Percentiles rank a stretch among this genome's conserved stretches.
phyloP scores from a whole-genome alignment of 1,140 invertebrate genomes.

The Scaptomyza montana region DNA sequence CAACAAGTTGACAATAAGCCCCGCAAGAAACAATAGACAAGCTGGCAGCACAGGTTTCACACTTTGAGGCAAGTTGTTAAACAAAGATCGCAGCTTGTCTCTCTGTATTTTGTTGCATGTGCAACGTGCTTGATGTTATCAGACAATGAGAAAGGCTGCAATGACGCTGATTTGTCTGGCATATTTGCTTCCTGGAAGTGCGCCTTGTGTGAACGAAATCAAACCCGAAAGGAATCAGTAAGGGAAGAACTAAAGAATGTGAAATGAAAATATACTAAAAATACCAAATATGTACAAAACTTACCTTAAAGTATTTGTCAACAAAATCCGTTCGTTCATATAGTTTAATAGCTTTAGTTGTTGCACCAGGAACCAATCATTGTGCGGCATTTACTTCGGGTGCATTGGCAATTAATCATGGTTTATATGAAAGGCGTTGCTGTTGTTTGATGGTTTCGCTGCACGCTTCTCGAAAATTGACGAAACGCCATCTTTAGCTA shows the following conservation, averaged over 20 bases:
- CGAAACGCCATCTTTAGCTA: constrained; percentile 36
- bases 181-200: neutral
- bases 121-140: constrained; percentile 2
- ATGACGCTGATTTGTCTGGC: neutral
- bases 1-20: neutral
- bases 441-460: constrained; percentile 64
- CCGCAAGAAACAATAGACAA: neutral
- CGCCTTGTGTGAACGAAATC: too few relatives aligned
- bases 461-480: constrained; percentile 48
- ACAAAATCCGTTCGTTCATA: too few relatives aligned
- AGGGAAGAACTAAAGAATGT: too few relatives aligned
- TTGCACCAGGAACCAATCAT: constrained; percentile 76
- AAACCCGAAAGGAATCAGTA: too few relatives aligned
- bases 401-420: constrained; percentile 63
- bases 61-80: neutral
- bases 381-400: constrained; percentile 40
- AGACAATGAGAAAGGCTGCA: neutral
- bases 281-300: too few relatives aligned
- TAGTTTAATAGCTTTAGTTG: constrained; percentile 18
- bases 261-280: too few relatives aligned
- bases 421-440: constrained; percentile 44
- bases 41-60: neutral
- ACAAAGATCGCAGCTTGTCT: neutral
- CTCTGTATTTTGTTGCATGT: neutral
- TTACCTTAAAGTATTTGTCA: too few relatives aligned